These are phyloP conservation scores for Asarcornis scutulata DNA, from an alignment of 2,113 vertebrate species.

Conservation along the genomic window DNA sequence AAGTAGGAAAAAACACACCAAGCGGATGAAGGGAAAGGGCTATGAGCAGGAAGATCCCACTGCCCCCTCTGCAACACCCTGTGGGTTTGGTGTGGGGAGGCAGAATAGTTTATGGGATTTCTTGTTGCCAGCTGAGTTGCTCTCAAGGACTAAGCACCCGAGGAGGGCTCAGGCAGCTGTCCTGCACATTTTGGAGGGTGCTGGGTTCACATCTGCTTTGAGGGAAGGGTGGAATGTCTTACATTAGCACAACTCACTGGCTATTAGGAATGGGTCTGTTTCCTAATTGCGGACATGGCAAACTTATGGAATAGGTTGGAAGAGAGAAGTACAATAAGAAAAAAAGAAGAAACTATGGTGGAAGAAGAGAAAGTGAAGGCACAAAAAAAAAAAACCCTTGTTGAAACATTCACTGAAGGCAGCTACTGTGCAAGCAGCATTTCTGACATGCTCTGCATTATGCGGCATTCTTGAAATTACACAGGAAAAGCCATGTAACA, in stretches of 20 bases:
- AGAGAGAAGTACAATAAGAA: neutral
- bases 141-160: neutral
- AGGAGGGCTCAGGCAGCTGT: neutral
- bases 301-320: neutral
- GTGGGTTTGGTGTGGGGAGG: neutral
- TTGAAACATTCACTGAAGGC: neutral
- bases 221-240: neutral
- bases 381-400: neutral
- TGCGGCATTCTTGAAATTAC: neutral
- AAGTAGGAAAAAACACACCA: fast-evolving
- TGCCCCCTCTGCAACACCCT: neutral
- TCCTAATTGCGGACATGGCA: neutral
- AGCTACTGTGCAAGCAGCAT: neutral
- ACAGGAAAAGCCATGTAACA: neutral
- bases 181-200: neutral
- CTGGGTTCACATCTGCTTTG: neutral
- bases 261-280: neutral
- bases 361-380: neutral
- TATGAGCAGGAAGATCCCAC: fast-evolving
- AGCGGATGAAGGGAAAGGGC: neutral
- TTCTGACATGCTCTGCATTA: neutral
- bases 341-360: neutral
- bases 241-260: neutral
- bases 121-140: neutral
- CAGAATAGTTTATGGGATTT: neutral